Base-by-base conservation (phyloP, 2,797 vertebrate species). In the Coilia nasus region DNA sequence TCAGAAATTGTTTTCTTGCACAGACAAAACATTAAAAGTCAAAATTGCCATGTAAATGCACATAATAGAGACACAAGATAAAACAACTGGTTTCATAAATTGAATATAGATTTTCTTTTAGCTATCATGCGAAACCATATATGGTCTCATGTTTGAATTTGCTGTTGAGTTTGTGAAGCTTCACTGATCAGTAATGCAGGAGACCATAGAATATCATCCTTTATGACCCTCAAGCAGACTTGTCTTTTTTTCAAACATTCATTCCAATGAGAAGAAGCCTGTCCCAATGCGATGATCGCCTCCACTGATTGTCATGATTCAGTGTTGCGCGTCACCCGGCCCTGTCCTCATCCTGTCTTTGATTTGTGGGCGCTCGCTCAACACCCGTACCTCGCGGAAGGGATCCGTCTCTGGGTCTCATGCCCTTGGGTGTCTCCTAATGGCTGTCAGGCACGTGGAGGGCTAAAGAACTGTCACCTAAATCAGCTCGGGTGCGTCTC, bases 391-490 rank as follows among this genome's bases (percentile, higher is more conserved):
- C 71, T 78, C 71, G 23, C 17, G 31, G 71, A 78, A 78, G 31
- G 71, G 71, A 78, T 78, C 71, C 71, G 71, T 78, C 71, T 78
- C 71, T 19, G 71, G 71, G 31, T 89, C 91, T 91, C 90, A 89
- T 94, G 93, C 93, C 94, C 94, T 92, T 93, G 93, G 94, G 89
- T 90, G 87, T 87, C 89, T 91, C 89, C 93, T 94, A 92, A 92
- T 94, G 92, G 93, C 93, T 92, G 91, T 93, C 93, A 93, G 91
- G 93, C 93, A 93, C 92, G 91, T 86, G 71, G 89, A 75, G 92
- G 94, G 94, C 95, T 95, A 95, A 95, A 94, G 92, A 91, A 90
- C 90, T 93, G 92, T 93, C 93, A 94, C 92, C 94, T 94, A 94
- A 95, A 95, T 95, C 93, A 94, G 92, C 67, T 35, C 23, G 2